Conservation (phyloP, 1,140 invertebrate species). For the Drosophila serrata region DNA sequence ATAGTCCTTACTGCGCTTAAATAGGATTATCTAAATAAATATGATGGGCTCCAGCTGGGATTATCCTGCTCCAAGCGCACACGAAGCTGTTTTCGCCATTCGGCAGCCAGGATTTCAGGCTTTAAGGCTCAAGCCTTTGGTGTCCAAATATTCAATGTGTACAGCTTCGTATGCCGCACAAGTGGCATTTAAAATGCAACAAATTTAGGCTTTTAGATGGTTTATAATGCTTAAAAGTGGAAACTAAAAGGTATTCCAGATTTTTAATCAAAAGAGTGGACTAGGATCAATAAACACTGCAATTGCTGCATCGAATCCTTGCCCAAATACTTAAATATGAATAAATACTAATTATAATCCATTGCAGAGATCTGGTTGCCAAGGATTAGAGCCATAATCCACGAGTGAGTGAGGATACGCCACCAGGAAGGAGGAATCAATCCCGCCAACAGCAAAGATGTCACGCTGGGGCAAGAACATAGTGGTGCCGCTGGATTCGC, state of each 20-base stretch:
- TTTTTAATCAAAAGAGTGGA: too few species aligned
- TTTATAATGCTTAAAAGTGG: background rate
- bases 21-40: constrained; percentile 25
- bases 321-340: background rate
- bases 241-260: background rate
- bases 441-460: constrained; percentile 82
- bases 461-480: constrained; percentile 88
- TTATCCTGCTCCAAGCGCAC: background rate
- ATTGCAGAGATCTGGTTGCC: constrained; percentile 27
- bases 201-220: background rate
- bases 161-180: background rate
- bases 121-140: background rate
- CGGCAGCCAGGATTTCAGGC: too few species aligned
- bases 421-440: constrained; percentile 3
- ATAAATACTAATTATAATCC: background rate
- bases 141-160: background rate
- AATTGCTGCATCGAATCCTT: background rate
- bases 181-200: background rate
- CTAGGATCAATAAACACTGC: too few species aligned
- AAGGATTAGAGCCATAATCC: constrained; percentile 28
- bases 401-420: constrained; percentile 8
- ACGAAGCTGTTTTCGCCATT: background rate
- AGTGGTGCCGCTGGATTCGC: constrained; percentile 87
- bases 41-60: background rate
- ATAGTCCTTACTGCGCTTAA: constrained; percentile 8